These are phyloP conservation scores for Pituophis catenifer DNA, from an alignment of 2,113 vertebrate genomes.

Conservation along the genomic window DNA sequence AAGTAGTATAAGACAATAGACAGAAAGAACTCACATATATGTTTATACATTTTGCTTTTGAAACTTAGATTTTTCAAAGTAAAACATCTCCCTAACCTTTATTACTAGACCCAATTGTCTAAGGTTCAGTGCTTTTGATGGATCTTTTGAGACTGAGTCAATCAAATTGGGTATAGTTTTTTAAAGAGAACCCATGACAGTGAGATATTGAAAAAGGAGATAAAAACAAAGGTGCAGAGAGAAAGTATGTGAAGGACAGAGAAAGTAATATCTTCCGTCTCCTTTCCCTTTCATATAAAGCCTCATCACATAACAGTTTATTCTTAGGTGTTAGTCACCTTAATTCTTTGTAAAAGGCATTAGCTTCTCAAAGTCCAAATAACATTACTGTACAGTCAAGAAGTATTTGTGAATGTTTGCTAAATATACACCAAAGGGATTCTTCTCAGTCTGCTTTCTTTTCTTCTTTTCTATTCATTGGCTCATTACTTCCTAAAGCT, in stretches of 20 bases:
- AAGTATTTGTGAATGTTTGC: slow-evolving; percentile 56
- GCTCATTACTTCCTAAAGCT: slow-evolving; percentile 74
- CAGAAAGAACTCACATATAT: not conserved
- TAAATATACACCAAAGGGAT: slow-evolving; percentile 54
- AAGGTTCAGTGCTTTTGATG: not conserved
- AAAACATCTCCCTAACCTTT: not conserved
- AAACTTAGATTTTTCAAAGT: not conserved
- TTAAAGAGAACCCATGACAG: not conserved
- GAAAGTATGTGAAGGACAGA: not conserved
- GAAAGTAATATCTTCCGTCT: not conserved
- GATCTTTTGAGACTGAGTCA: not conserved
- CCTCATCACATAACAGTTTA: not conserved
- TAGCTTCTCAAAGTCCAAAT: slow-evolving; percentile 31
- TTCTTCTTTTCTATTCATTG: slow-evolving; percentile 56
- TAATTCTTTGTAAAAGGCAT: slow-evolving; percentile 44
- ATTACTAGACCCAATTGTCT: not conserved
- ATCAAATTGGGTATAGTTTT: not conserved
- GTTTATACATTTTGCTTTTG: not conserved
- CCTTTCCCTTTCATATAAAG: slow-evolving; percentile 4
- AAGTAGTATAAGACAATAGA: not conserved
- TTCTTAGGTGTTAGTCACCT: slow-evolving; percentile 28
- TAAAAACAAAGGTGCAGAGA: not conserved
- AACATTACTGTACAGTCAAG: slow-evolving; percentile 46
- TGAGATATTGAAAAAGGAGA: not conserved
- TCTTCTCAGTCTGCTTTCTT: slow-evolving; percentile 46